Conservation (phyloP, 2,888 invertebrate species). For the Plagodis dolabraria region DNA sequence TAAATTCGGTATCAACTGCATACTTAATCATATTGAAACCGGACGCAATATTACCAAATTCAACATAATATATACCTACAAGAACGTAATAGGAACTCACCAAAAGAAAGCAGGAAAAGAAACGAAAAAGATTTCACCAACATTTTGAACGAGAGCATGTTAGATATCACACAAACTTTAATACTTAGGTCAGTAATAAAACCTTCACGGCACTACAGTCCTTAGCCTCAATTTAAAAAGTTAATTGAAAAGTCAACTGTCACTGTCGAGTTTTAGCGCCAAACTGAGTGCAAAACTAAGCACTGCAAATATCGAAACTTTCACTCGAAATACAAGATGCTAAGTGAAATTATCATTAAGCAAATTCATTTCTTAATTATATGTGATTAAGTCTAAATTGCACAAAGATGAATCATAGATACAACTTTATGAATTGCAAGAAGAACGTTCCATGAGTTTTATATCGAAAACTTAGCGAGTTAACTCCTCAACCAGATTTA, state of each 20-base stretch:
- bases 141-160: constrained; percentile 41
- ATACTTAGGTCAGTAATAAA: constrained; percentile 28
- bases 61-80: constrained; percentile 1
- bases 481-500: constrained; percentile 39
- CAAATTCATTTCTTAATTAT: constrained; percentile 40
- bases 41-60: constrained; percentile 12
- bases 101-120: constrained; percentile 52
- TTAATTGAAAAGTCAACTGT: constrained; percentile 49
- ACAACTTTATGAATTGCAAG: constrained; percentile 21
- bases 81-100: constrained; percentile 47
- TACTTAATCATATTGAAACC: constrained; percentile 7
- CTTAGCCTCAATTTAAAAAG: constrained; percentile 34
- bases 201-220: constrained; percentile 32
- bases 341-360: constrained; percentile 39
- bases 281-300: constrained; percentile 65
- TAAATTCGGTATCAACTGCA: neutral
- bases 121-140: constrained; percentile 36
- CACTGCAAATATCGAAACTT: constrained; percentile 47
- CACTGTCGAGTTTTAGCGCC: constrained; percentile 65
- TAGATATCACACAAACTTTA: constrained; percentile 14
- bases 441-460: constrained; percentile 42
- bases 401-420: constrained; percentile 40
- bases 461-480: constrained; percentile 48
- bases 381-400: constrained; percentile 35
- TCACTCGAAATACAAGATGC: constrained; percentile 43